Conservation (phyloP, 2,113 vertebrate species). For the Enhydra lutris region DNA sequence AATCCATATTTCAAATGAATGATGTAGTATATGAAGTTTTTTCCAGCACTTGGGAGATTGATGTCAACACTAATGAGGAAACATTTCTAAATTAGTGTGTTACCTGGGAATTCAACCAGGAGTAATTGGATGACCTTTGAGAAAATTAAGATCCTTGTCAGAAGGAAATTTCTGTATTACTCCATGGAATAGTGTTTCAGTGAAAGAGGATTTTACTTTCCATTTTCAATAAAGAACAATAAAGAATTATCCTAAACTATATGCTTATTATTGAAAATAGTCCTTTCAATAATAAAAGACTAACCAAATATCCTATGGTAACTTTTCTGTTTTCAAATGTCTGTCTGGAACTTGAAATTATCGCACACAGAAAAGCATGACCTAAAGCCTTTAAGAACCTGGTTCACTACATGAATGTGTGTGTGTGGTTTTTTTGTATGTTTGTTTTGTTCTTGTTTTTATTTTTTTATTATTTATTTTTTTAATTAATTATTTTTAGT, state of each 20-base stretch:
- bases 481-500: too few species aligned
- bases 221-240: not conserved
- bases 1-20: conserved; percentile 23
- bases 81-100: conserved; percentile 47
- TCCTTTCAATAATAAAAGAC: not conserved
- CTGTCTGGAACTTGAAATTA: conserved; percentile 17
- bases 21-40: not conserved
- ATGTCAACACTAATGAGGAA: conserved; percentile 35
- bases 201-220: not conserved
- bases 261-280: conserved; percentile 4
- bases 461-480: too few species aligned
- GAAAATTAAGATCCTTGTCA: conserved; percentile 50
- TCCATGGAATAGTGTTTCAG: not conserved
- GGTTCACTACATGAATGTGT: not conserved
- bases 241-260: not conserved
- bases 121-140: conserved; percentile 53
- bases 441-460: too few species aligned
- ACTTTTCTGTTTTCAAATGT: not conserved
- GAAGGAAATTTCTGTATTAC: not conserved
- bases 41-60: not conserved
- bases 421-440: not conserved
- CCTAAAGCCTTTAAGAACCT: not conserved
- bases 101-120: not conserved
- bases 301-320: not conserved
- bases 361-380: not conserved